A percentile compares a stretch with the other conserved stretches of the same genome.
These are phyloP conservation scores for Rhinoraja longicauda DNA, from an alignment of 2,797 vertebrate genomes.

Conservation along the genomic window DNA sequence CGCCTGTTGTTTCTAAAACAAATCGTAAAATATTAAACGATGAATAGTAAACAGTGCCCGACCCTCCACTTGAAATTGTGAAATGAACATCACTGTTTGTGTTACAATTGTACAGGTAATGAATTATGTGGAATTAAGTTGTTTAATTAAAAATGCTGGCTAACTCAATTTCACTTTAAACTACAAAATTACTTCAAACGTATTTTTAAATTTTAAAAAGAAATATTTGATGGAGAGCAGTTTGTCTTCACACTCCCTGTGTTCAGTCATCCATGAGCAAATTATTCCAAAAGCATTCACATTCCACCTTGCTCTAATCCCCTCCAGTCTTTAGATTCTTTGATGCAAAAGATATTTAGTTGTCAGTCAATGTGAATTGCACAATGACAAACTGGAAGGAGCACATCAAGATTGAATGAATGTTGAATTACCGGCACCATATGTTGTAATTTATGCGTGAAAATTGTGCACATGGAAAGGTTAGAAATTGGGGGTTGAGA, in stretches of 20 bases:
- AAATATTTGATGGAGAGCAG: not conserved
- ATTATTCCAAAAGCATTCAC: not conserved
- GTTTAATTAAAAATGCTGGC: not conserved
- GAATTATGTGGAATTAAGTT: not conserved
- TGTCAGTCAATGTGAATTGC: not conserved
- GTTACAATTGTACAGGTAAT: not conserved
- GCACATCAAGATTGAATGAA: not conserved
- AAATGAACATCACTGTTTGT: not conserved
- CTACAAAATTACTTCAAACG: not conserved
- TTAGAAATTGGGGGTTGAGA: not conserved
- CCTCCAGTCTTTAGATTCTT: not conserved
- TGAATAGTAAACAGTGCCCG: not conserved
- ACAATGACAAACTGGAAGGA: not conserved
- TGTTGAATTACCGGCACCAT: not conserved
- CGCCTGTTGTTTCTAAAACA: not conserved
- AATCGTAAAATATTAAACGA: not conserved
- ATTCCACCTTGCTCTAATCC: no score
- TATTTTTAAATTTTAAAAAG: no score
- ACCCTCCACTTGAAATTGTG: not conserved
- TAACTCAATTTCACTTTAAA: not conserved
- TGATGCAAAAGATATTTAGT: not conserved
- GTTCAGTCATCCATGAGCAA: not conserved
- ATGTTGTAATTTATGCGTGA: not conserved
- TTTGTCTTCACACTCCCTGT: not conserved
- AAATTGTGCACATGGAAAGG: not conserved